phyloP scores from a whole-genome alignment of 2,888 invertebrate species.

The Chaetogeoica ovagalla region DNA sequence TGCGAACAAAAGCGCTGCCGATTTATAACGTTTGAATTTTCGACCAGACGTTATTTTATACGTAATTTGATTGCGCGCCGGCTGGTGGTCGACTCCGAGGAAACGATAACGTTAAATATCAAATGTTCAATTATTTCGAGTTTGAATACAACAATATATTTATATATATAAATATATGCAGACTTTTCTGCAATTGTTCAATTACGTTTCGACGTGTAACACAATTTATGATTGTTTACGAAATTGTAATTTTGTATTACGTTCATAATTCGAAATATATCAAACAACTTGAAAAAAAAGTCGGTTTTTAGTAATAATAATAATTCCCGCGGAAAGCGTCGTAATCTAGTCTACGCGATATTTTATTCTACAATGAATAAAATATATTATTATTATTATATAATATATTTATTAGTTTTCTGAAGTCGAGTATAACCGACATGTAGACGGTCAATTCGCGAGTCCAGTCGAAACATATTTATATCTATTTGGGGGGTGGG shows the following conservation, averaged over 20 bases:
- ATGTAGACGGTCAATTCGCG: no score
- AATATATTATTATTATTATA: no score
- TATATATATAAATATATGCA: no score
- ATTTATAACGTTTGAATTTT: not conserved
- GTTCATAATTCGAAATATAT: not conserved
- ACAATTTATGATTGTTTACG: not conserved
- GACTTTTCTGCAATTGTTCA: not conserved
- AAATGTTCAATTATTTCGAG: not conserved
- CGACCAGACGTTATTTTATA: not conserved
- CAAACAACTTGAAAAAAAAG: not conserved
- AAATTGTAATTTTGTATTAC: not conserved
- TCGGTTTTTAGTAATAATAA: no score
- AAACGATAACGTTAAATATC: not conserved
- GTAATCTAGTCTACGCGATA: not conserved
- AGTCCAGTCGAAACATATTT: no score
- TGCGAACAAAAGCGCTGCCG: conserved; percentile 5
- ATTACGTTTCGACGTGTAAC: not conserved
- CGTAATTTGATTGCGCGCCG: not conserved
- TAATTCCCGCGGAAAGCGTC: not conserved
- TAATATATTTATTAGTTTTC: no score
- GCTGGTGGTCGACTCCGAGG: not conserved
- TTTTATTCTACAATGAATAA: no score
- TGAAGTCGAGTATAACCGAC: no score
- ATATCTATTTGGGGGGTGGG: no score
- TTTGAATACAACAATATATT: not conserved